Conservation (phyloP, 2,888 invertebrate species). For the Aphidoletes aphidimyza region DNA sequence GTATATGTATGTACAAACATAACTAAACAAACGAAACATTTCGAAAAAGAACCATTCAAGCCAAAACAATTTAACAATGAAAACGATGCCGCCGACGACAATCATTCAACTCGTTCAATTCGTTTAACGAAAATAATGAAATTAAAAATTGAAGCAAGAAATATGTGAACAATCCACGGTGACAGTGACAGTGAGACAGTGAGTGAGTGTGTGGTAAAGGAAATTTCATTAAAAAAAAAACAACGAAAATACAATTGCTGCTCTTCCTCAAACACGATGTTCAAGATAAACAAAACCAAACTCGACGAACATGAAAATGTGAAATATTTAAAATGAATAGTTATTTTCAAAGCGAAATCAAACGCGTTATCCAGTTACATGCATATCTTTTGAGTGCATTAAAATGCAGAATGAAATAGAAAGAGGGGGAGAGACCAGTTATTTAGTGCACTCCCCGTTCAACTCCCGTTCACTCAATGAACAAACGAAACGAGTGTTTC, state of each 20-base stretch:
- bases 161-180: not conserved
- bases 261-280: not conserved
- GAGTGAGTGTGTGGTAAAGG: no score
- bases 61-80: not conserved
- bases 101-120: slow-evolving; percentile 36
- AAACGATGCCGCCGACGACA: not conserved
- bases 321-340: slow-evolving; percentile 35
- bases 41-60: not conserved
- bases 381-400: slow-evolving; percentile 6
- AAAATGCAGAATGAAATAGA: no score
- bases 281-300: slow-evolving; percentile 30
- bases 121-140: slow-evolving; percentile 43
- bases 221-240: no score
- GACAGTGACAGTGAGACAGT: not conserved
- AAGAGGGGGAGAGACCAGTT: no score
- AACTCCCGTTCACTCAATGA: not conserved
- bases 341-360: slow-evolving; percentile 15
- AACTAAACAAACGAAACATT: not conserved
- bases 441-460: not conserved
- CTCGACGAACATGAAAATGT: slow-evolving; percentile 41
- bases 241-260: not conserved
- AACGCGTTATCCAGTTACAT: slow-evolving; percentile 29
- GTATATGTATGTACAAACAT: no score
- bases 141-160: slow-evolving; percentile 30
- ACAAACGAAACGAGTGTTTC: not conserved